Percentiles rank a stretch among this genome's conserved stretches.
Evolutionary conservation across 2,113 vertebrate genomes (phyloP).

Genomic region (Bothrops jararaca): DNA sequence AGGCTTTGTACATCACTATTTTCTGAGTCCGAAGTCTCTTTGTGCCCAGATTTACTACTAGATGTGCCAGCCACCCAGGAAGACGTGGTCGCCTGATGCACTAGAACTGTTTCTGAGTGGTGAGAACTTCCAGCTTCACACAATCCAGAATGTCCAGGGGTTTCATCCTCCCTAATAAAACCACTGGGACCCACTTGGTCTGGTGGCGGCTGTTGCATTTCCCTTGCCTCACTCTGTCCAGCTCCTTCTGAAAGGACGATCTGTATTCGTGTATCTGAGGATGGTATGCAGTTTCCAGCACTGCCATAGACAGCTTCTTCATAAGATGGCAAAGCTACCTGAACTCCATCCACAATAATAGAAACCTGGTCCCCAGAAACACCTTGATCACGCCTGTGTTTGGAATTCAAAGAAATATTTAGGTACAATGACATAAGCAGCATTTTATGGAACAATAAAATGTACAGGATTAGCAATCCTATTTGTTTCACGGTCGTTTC

Average conservation of each 20-base stretch:
- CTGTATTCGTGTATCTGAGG: slow-evolving; percentile 84
- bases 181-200: slow-evolving; percentile 60
- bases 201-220: slow-evolving; percentile 54
- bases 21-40: slow-evolving; percentile 85
- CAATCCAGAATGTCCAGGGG: slow-evolving; percentile 72
- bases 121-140: slow-evolving; percentile 82
- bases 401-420: slow-evolving; percentile 2
- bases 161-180: slow-evolving; percentile 73
- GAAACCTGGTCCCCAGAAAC: slow-evolving; percentile 90
- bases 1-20: slow-evolving; percentile 95
- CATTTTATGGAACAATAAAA: neutral
- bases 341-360: slow-evolving; percentile 95
- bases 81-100: slow-evolving; percentile 81
- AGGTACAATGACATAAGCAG: neutral
- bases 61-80: slow-evolving; percentile 85
- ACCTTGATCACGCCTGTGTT: slow-evolving; percentile 87
- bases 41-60: slow-evolving; percentile 68
- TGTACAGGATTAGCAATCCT: neutral
- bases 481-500: neutral
- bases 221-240: slow-evolving; percentile 59
- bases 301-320: slow-evolving; percentile 97
- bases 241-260: slow-evolving; percentile 90
- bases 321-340: slow-evolving; percentile 92
- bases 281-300: slow-evolving; percentile 76
- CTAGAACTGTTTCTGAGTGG: slow-evolving; percentile 87